Conservation (phyloP, 2,797 vertebrate species). For the Rhadinocentrus ornatus region DNA sequence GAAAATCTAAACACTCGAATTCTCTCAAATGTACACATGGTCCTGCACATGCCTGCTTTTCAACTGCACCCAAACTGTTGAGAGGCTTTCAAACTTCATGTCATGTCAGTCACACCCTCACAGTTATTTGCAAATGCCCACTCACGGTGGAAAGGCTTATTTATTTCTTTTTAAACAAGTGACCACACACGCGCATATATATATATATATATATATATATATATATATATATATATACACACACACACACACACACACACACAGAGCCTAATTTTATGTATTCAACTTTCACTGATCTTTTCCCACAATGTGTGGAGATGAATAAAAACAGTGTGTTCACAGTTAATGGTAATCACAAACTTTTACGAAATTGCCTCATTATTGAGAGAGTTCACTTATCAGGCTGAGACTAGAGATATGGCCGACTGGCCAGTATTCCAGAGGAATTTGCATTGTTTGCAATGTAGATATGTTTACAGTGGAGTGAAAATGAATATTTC, state of each 20-base stretch:
- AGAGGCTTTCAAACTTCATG: slow-evolving; percentile 63
- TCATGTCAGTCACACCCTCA: slow-evolving; percentile 70
- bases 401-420: slow-evolving; percentile 62
- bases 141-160: slow-evolving; percentile 65
- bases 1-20: slow-evolving; percentile 74
- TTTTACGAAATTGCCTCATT: slow-evolving; percentile 67
- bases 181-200: slow-evolving; percentile 56
- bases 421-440: slow-evolving; percentile 18
- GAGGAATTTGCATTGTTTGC: slow-evolving; percentile 69
- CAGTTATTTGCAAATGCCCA: slow-evolving; percentile 67
- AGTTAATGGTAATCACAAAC: slow-evolving; percentile 61
- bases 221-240: no score
- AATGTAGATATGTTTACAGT: slow-evolving; percentile 67
- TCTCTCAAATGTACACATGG: slow-evolving; percentile 68
- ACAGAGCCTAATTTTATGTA: slow-evolving; percentile 31
- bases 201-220: no score
- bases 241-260: slow-evolving; percentile 22
- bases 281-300: slow-evolving; percentile 53
- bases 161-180: slow-evolving; percentile 76
- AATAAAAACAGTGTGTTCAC: slow-evolving; percentile 50
- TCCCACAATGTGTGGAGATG: slow-evolving; percentile 49
- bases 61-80: slow-evolving; percentile 55
- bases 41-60: slow-evolving; percentile 54
- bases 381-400: slow-evolving; percentile 67
- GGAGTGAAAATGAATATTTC: slow-evolving; percentile 54